These are phyloP conservation scores for Tetramorium bicarinatum DNA, from an alignment of 2,888 invertebrate genomes.

Conservation along the genomic window DNA sequence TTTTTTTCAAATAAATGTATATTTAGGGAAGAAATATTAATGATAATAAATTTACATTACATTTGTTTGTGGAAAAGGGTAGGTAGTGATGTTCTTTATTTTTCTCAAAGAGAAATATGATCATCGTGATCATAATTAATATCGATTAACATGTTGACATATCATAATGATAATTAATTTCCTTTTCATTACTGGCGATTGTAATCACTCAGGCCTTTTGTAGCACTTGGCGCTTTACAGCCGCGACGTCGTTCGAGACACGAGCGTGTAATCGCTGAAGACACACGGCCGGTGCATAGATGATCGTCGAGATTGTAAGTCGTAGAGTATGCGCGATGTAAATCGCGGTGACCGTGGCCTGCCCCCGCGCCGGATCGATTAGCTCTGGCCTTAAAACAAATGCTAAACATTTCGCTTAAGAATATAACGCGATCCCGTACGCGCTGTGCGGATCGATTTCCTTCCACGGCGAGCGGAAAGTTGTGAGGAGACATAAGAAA, in stretches of 20 bases:
- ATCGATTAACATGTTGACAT: not conserved
- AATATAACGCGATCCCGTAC: constrained; percentile 67
- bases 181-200: not conserved
- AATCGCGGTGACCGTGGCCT: constrained; percentile 77
- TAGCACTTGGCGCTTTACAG: not conserved
- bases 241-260: constrained; percentile 3
- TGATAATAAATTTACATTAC: no score
- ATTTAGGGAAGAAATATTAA: no score
- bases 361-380: constrained; percentile 75
- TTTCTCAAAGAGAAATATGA: no score
- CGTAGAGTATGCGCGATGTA: constrained; percentile 57
- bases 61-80: no score
- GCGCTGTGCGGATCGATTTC: constrained; percentile 59
- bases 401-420: constrained; percentile 72
- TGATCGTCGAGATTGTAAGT: constrained; percentile 45
- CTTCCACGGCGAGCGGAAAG: not conserved
- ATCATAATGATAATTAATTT: not conserved
- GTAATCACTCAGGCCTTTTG: not conserved
- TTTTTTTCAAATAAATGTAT: no score
- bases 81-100: no score
- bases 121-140: not conserved
- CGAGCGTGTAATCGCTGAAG: constrained; percentile 25
- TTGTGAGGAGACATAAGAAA: constrained; percentile 25
- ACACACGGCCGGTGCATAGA: constrained; percentile 43
- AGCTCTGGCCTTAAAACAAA: constrained; percentile 68